Percentiles rank a stretch among this genome's conserved stretches.
Evolutionary conservation across 2,113 vertebrate genomes (phyloP).

Genomic region (Otis tarda): DNA sequence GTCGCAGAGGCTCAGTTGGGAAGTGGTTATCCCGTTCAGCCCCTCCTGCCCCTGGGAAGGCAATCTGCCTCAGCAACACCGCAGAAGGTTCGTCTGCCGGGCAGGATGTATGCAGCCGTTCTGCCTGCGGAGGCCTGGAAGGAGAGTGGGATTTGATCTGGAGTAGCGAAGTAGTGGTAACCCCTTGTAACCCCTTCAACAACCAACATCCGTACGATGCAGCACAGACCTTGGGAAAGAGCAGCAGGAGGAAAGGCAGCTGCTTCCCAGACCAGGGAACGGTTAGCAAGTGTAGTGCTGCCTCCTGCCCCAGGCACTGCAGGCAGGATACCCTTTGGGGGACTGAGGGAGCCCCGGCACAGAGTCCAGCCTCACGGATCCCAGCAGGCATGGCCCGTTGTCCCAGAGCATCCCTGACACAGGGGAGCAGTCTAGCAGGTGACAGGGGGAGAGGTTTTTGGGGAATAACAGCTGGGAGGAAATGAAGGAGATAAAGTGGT

Average conservation of each 20-base stretch:
- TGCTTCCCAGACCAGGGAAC: neutral
- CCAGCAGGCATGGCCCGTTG: neutral
- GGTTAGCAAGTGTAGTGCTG: neutral
- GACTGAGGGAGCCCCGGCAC: neutral
- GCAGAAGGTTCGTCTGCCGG: accelerated
- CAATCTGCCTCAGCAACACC: neutral
- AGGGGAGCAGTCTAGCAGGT: neutral
- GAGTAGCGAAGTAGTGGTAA: neutral
- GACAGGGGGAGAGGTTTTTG: neutral
- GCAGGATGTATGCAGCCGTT: neutral
- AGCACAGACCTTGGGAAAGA: neutral
- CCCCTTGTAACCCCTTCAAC: neutral
- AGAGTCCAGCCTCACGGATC: accelerated
- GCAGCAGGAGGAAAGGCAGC: neutral
- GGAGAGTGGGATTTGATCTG: neutral
- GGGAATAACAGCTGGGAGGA: neutral
- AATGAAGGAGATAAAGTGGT: neutral
- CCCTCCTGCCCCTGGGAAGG: neutral
- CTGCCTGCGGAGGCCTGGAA: neutral
- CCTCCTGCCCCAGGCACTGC: neutral
- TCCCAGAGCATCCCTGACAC: neutral
- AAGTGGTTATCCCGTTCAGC: neutral
- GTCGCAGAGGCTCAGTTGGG: neutral
- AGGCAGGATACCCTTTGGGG: neutral
- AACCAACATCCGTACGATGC: neutral